phyloP scores from a whole-genome alignment of 2,113 vertebrate genomes.

The Vulpes lagopus region DNA sequence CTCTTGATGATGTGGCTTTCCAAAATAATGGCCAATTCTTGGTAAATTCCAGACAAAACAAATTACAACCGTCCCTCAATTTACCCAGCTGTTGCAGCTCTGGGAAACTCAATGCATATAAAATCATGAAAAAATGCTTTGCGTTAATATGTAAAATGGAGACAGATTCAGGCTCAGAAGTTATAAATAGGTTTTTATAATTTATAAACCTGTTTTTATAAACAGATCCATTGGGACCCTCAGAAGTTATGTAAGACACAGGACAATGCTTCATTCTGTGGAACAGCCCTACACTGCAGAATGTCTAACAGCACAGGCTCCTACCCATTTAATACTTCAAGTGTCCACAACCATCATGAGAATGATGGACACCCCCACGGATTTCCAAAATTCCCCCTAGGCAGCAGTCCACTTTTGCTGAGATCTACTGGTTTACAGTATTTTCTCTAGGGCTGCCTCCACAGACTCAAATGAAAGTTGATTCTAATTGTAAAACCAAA shows the following conservation, averaged over 20 bases:
- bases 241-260: background rate
- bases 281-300: background rate
- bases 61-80: background rate
- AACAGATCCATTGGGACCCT: background rate
- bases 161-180: background rate
- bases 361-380: background rate
- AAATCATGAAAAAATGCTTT: background rate
- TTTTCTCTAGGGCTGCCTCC: background rate
- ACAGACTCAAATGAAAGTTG: background rate
- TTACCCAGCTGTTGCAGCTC: background rate
- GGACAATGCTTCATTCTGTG: background rate
- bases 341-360: background rate
- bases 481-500: background rate
- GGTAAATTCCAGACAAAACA: constrained; percentile 24
- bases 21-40: background rate
- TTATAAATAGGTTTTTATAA: background rate
- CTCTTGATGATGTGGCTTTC: background rate
- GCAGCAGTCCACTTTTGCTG: background rate
- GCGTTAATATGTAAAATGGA: background rate
- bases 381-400: background rate
- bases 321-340: background rate
- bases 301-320: background rate
- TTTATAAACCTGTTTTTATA: background rate
- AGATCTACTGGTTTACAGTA: background rate
- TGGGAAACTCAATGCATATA: background rate